Evolutionary conservation across 2,113 vertebrate species (phyloP), one percentile per base, ranked within the genome.

Genomic region (Vireo altiloquus): DNA sequence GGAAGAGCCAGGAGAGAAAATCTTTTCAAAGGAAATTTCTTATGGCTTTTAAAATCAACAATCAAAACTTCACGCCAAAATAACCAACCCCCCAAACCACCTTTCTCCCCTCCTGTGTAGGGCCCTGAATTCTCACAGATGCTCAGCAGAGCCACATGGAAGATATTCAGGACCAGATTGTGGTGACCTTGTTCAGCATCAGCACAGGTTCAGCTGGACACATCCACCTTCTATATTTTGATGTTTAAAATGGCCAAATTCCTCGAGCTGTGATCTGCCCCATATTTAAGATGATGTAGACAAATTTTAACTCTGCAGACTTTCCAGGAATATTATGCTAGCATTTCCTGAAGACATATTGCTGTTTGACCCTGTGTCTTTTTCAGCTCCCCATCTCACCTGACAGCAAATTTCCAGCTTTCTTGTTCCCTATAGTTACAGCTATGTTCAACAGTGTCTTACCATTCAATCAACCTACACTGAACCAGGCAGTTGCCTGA

Each of bases 401-500:
- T 82, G 75, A 46, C 78, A 82, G 42, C 47, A 39, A 86, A 42
- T 86, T 93, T 59, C 82, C 52, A 86, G 52, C 37, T 85, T 82
- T 28, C 65, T 66, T 86, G 65, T 70, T 96, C 90, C 76, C 88
- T 78, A 6, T 18, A 81, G 79, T 86, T 88, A 86, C 92, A 88
- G 35, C 91, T 42, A 31, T 57, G 85, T 94, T 89, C 92, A 92
- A 76, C 70, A 60, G 54, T 65, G 84, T 66, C 71, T 96, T 77
- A 74, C 44, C 87, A 68, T 83, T 93, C 89, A 59, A 83, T 82
- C 92, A 95, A n/a, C 85, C 76, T 31, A 88, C 82, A 66, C 44
- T 63, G 85, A 77, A 52, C 40, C 75, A 94, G 78, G 28, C 59
- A 78, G 76, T 13, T 85, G 68, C 88, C 90, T 93, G 83, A 21